Base-by-base conservation (phyloP, 2,113 vertebrate genomes). In the Paratilapia polleni region DNA sequence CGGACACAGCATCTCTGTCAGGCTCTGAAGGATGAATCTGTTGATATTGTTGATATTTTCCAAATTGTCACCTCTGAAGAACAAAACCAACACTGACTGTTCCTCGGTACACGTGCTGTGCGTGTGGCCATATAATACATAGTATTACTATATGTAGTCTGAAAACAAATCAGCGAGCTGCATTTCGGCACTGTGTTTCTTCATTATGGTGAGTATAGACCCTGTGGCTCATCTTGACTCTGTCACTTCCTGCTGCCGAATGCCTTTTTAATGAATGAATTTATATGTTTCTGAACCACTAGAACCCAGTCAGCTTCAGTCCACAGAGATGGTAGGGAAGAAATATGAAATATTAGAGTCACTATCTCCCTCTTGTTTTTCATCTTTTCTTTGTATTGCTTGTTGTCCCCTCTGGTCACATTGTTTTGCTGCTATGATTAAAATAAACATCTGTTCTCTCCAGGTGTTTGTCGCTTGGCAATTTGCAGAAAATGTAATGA, bases 401-500 rank as follows among this genome's bases (percentile, higher is more conserved):
- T 76, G 7, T 62, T 87, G 57, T 28, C 22, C 70, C 59, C 63
- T 66, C 41, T 22, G 47, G 62, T 31, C 9, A 60, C 20, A 26
- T 78, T 75, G 38, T 43, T 83, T 77, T 70, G 38, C 78, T 77
- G 74, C 61, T 63, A 77, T 52, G 31, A 79, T 60, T 79, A 70
- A 54, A 86, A n/a, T 66, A 68, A 62, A 59, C 43, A 76, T 64
- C 49, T 82, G 41, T 62, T 49, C 24, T 81, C 58, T 64, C 58
- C 28, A 75, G 47, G 20, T 73, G 19, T 81, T 56, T 41, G 19
- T 14, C 2, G 4, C 9, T 4, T 24, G 12, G 41, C 10, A 11
- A 38, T 22, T 38, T 22, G 43, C 19, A 20, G 28, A 3, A 47
- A 84, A 68, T 19, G 11, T 63, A 43, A 58, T 64, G 11, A 63